A percentile compares a stretch with the other conserved stretches of the same genome.
These are phyloP conservation scores for Phasianus colchicus DNA, from an alignment of 2,113 vertebrate genomes.

Conservation along the genomic window DNA sequence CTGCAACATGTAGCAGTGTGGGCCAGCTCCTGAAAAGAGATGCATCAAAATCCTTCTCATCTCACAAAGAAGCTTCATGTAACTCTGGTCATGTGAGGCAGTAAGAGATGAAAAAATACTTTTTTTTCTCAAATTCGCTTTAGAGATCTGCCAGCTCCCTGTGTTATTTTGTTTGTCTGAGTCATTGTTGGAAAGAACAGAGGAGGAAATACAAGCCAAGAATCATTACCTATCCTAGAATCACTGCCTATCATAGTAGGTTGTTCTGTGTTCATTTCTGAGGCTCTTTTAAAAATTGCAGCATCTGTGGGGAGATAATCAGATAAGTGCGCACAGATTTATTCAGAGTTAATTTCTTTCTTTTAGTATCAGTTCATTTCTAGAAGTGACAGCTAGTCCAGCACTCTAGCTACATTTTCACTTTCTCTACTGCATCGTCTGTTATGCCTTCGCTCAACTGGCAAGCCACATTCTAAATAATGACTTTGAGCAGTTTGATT, in stretches of 20 bases:
- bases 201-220: not conserved
- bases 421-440: not conserved
- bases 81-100: not conserved
- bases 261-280: not conserved
- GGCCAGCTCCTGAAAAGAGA: not conserved
- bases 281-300: not conserved
- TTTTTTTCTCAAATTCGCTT: not conserved
- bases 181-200: not conserved
- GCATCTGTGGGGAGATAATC: not conserved
- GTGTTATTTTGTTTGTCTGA: not conserved
- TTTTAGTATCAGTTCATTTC: not conserved
- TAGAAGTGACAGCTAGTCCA: not conserved
- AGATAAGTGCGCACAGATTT: fast-evolving
- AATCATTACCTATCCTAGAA: not conserved
- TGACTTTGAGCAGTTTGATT: not conserved
- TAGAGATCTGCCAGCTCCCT: not conserved
- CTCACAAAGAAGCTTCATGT: not conserved
- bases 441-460: not conserved
- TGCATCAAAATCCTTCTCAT: not conserved
- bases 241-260: no score
- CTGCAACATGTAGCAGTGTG: not conserved
- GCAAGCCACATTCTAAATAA: fast-evolving
- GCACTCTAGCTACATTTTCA: not conserved
- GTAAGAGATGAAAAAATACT: not conserved
- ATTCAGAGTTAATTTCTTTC: not conserved